Base-by-base conservation (phyloP, 1,140 invertebrate species). In the Drosophila sechellia region DNA sequence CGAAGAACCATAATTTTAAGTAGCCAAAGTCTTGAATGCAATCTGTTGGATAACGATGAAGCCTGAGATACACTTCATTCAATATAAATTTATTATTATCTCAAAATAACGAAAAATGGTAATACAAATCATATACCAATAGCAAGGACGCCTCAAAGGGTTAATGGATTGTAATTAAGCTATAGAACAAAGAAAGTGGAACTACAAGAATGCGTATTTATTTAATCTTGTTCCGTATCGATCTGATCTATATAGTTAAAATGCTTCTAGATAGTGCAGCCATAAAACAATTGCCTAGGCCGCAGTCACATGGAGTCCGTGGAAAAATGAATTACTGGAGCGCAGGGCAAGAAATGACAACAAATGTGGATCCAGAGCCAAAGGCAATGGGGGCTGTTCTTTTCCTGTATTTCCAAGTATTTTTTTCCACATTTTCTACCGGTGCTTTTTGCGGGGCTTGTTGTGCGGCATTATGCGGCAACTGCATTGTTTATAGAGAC, bases 401-500 rank as follows among this genome's bases (percentile, higher is more conserved):
- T 65, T 77, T 53, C 49, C 63, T 31, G 53, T 37, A 15, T 52
- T 12, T 4, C 39, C 17, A 8, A 45, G 42, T 45, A 20, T 45
- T 13, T 45, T 12, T 78, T 52, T 61, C 59, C 46, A 34, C 55
- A 56, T 39, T 53, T 12, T 39, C 39, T 54, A 39, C 34, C 49
- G 49, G 43, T 17, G 40, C 59, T 75, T 75, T 52, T 66, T 66
- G 45, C 72, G 3, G 31, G 48, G 22, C 60, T 69, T 70, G 76
- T 66, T 75, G 69, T 75, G 56, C 64, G 84, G 84, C 71, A 83
- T 87, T 89, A 83, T 87, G 84, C 60, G 80, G 68, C 49, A 59
- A 60, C 54, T 89, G 84, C 84, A 89, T 89, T 89, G 84, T 89
- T 84, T 69, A 74, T 59, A 72, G 73, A 60, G 59, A 68, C 63